Conservation (phyloP, 2,888 invertebrate species). For the Tinea trinotella region DNA sequence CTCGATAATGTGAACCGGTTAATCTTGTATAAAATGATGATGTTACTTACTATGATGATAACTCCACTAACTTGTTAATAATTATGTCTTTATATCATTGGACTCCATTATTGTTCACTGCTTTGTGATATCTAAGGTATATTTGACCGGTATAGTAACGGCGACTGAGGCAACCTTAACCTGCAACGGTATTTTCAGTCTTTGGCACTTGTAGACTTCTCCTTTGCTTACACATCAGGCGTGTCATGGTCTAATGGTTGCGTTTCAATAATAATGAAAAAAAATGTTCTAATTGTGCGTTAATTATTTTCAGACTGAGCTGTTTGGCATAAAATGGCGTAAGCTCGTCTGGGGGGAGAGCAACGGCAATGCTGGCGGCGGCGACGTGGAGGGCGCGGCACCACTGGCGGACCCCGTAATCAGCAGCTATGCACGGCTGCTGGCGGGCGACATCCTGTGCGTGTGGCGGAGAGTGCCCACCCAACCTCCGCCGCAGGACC, state of each 20-base stretch:
- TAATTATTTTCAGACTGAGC: constrained; percentile 88
- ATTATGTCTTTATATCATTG: too few species aligned
- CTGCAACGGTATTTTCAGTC: too few species aligned
- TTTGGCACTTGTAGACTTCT: too few species aligned
- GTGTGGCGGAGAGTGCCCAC: constrained; percentile 95
- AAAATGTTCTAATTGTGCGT: not conserved
- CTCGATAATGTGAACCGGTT: constrained; percentile 1
- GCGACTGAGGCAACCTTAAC: too few species aligned
- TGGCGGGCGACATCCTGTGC: constrained; percentile 95
- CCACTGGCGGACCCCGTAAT: constrained; percentile 92
- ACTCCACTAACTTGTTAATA: not conserved
- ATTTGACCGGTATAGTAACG: too few species aligned
- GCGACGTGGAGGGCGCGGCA: constrained; percentile 63
- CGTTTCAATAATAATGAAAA: too few species aligned
- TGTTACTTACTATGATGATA: not conserved
- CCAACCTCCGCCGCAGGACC: constrained; percentile 63
- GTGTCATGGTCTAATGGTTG: too few species aligned
- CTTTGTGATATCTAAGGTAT: too few species aligned
- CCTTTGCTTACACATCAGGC: too few species aligned
- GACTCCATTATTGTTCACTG: too few species aligned
- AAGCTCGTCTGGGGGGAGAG: constrained; percentile 89
- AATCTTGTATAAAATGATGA: not conserved
- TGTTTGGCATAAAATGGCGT: constrained; percentile 99
- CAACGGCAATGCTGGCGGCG: constrained; percentile 62
- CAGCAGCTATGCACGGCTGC: constrained; percentile 91